phyloP scores from a whole-genome alignment of 2,113 vertebrate genomes.

The Chionomys nivalis region DNA sequence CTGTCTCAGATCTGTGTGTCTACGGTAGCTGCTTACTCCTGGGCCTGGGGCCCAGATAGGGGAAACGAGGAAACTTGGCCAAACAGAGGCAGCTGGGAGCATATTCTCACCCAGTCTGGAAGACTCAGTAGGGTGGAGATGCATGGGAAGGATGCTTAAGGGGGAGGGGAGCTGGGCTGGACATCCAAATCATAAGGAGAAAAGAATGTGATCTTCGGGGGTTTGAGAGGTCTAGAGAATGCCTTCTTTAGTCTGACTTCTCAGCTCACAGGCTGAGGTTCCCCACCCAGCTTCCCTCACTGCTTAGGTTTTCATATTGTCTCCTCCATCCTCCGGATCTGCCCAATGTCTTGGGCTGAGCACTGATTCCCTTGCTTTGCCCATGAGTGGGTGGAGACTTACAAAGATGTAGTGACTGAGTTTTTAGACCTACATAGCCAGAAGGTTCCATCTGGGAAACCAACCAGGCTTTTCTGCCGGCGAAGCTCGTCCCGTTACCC shows the following conservation, averaged over 20 bases:
- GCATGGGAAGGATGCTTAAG: constrained; percentile 37
- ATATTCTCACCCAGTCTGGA: neutral
- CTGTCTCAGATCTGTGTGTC: neutral
- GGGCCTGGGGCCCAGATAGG: neutral
- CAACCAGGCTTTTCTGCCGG: neutral
- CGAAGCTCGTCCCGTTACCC: neutral
- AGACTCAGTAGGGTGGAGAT: neutral
- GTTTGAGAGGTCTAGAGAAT: constrained; percentile 3
- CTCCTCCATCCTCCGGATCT: neutral
- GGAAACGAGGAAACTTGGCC: neutral
- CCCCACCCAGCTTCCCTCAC: neutral
- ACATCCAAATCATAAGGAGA: constrained; percentile 23
- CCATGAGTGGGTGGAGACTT: neutral
- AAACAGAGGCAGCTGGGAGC: neutral
- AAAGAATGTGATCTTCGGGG: constrained; percentile 55
- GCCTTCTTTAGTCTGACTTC: neutral
- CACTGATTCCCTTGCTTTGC: neutral
- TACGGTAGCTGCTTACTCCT: neutral
- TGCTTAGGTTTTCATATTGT: neutral
- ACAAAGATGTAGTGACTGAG: neutral
- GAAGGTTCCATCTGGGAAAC: neutral
- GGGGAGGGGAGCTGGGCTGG: constrained; percentile 49
- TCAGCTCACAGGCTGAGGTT: neutral
- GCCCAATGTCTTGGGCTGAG: neutral
- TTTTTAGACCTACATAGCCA: neutral